Conservation (phyloP, 2,797 vertebrate genomes). For the Rhadinocentrus ornatus region DNA sequence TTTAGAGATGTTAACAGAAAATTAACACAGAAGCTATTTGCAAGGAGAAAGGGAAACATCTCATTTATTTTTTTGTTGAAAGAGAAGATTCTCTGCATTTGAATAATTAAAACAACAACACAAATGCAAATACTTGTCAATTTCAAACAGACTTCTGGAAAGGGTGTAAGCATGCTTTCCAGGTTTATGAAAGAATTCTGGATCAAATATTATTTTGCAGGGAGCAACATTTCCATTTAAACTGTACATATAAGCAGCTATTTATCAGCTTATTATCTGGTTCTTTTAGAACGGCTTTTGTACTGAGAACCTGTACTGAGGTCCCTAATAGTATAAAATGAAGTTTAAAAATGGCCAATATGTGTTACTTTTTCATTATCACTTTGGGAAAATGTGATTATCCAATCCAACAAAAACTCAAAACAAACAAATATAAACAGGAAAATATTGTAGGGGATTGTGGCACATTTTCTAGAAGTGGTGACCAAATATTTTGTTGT, state of each 20-base stretch:
- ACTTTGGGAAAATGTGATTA: background rate
- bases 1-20: slow-evolving; percentile 72
- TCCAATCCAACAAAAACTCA: background rate
- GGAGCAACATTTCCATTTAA: background rate
- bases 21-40: too few species aligned
- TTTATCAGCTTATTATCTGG: too few species aligned
- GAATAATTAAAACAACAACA: background rate
- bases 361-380: too few species aligned
- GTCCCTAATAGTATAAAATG: too few species aligned
- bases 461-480: too few species aligned
- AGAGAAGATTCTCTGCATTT: slow-evolving; percentile 84
- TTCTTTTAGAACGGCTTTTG: too few species aligned
- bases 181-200: slow-evolving; percentile 97
- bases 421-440: background rate
- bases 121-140: background rate
- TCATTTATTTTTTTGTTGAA: slow-evolving; percentile 86
- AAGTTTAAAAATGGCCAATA: too few species aligned
- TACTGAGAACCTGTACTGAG: too few species aligned
- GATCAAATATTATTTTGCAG: slow-evolving; percentile 86
- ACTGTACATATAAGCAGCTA: too few species aligned
- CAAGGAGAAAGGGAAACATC: slow-evolving; percentile 86
- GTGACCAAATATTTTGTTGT: background rate
- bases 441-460: background rate
- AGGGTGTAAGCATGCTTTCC: slow-evolving; percentile 98
- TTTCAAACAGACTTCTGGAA: slow-evolving; percentile 85